Conservation (phyloP, 2,797 vertebrate genomes). For the Cottoperca gobio region DNA sequence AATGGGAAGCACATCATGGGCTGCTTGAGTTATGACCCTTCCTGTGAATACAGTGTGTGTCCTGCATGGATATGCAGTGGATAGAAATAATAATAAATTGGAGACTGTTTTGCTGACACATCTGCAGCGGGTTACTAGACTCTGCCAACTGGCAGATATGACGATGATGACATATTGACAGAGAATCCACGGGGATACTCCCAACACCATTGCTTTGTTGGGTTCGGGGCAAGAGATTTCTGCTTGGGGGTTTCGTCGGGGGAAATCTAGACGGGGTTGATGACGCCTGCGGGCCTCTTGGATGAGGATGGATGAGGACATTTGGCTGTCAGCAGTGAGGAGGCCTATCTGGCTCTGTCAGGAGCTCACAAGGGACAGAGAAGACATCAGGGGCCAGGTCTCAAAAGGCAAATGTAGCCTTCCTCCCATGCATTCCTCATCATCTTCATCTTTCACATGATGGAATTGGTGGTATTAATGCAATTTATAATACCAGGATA, state of each 20-base stretch:
- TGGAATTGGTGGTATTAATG: slow-evolving; percentile 37
- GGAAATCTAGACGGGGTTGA: slow-evolving; percentile 76
- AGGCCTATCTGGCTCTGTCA: slow-evolving; percentile 78
- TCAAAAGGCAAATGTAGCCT: slow-evolving; percentile 59
- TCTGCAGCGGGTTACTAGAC: slow-evolving; percentile 61
- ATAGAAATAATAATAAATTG: slow-evolving; percentile 64
- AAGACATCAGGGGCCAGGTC: slow-evolving; percentile 61
- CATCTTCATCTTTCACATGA: slow-evolving; percentile 49
- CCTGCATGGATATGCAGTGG: slow-evolving; percentile 48
- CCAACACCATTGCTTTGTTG: slow-evolving; percentile 63
- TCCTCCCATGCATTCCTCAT: slow-evolving; percentile 52
- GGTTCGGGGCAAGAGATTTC: slow-evolving; percentile 65
- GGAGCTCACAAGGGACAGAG: slow-evolving; percentile 58
- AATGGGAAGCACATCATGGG: slow-evolving; percentile 55
- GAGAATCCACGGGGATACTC: slow-evolving; percentile 68
- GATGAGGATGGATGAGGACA: slow-evolving; percentile 85
- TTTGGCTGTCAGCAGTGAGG: slow-evolving; percentile 79
- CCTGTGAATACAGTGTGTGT: slow-evolving; percentile 31
- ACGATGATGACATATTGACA: slow-evolving; percentile 84
- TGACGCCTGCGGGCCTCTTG: slow-evolving; percentile 72
- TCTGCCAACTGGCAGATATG: slow-evolving; percentile 77
- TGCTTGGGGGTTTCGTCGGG: slow-evolving; percentile 68
- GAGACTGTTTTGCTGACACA: slow-evolving; percentile 77
- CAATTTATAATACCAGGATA: slow-evolving; percentile 28
- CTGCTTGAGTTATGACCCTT: slow-evolving; percentile 54